Evolutionary conservation across 2,888 invertebrate species (phyloP).

Genomic region (Cheilosia pagana): DNA sequence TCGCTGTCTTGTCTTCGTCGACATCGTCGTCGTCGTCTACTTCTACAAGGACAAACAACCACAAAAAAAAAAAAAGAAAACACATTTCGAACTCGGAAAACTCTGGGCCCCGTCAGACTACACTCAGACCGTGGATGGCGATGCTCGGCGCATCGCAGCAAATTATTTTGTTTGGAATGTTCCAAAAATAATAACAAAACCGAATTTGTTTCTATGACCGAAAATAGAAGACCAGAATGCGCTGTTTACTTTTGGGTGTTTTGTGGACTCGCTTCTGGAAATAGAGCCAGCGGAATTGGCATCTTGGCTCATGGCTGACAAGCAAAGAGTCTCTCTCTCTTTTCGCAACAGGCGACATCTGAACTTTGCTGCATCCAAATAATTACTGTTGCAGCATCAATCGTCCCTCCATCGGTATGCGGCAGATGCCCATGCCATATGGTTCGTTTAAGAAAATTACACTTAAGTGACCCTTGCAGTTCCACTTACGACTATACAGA

Average conservation of each 20-base stretch:
- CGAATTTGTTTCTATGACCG: conserved; percentile 63
- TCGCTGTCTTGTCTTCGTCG: conserved; percentile 17
- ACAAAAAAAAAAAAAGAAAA: conserved; percentile 44
- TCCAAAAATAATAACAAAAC: conserved; percentile 73
- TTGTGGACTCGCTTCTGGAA: conserved; percentile 49
- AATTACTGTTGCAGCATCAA: conserved; percentile 61
- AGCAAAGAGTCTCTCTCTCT: conserved; percentile 45
- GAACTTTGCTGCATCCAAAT: conserved; percentile 69
- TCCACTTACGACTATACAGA: conserved; percentile 58
- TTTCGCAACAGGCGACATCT: conserved; percentile 69
- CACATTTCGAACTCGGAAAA: conserved; percentile 44
- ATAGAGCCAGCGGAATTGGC: conserved; percentile 57
- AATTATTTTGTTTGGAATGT: conserved; percentile 61
- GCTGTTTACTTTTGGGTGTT: conserved; percentile 53
- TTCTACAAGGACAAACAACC: conserved; percentile 69
- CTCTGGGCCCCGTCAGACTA: conserved; percentile 18
- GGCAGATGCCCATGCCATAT: conserved; percentile 71
- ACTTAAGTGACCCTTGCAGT: conserved; percentile 72
- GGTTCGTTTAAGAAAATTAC: conserved; percentile 70
- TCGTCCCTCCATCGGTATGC: conserved; percentile 12
- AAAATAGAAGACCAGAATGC: conserved; percentile 58
- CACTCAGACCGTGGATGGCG: conserved; percentile 45
- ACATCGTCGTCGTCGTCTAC: conserved; percentile 25
- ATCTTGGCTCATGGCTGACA: conserved; percentile 38
- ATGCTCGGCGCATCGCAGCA: conserved; percentile 17